Evolutionary conservation across 2,888 invertebrate genomes (phyloP).

Genomic region (Siphlonurus alternatus): DNA sequence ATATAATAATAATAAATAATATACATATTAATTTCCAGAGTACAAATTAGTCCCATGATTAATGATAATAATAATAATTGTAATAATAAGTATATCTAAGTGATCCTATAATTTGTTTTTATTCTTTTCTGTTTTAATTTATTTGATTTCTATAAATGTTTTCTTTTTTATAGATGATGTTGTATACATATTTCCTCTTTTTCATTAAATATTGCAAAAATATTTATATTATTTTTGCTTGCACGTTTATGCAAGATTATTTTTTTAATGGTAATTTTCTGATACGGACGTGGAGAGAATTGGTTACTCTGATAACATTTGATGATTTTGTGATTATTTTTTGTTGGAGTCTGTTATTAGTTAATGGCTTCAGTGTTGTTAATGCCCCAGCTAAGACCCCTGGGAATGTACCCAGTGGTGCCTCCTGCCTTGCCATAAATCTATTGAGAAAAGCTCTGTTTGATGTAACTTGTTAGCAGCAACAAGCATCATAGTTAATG

Average conservation of each 20-base stretch:
- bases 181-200: not conserved
- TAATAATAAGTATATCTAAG: not conserved
- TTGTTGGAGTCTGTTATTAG: conserved; percentile 3
- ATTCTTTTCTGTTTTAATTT: not conserved
- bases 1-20: not conserved
- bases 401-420: not conserved
- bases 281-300: not conserved
- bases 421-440: not conserved
- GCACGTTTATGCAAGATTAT: too few species aligned
- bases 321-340: not conserved
- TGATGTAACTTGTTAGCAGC: not conserved
- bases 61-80: not conserved
- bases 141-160: not conserved
- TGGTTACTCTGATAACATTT: not conserved
- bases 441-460: not conserved
- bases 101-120: not conserved
- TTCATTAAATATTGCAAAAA: not conserved
- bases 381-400: not conserved
- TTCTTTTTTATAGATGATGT: not conserved
- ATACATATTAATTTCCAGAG: not conserved
- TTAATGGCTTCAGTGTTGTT: conserved; percentile 1
- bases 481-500: conserved; percentile 2
- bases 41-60: not conserved
- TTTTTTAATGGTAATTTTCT: too few species aligned
- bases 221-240: not conserved